Evolutionary conservation across 2,113 vertebrate genomes (phyloP).

Genomic region (Notothenia rossii): DNA sequence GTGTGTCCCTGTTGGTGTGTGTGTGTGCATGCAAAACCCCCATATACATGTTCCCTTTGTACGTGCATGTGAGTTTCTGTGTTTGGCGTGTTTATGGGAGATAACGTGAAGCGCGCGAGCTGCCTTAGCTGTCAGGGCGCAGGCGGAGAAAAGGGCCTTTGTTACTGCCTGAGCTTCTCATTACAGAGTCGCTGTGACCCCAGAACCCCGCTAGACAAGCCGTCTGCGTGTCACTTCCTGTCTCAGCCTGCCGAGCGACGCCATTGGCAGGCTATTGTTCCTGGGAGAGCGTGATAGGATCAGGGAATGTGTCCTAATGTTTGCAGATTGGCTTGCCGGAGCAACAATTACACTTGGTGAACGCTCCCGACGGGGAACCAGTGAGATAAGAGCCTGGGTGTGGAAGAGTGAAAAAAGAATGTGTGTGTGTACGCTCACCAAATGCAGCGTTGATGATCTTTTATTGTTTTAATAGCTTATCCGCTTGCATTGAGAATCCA

Average conservation of each 20-base stretch:
- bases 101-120: constrained; percentile 59
- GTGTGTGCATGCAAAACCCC: constrained; percentile 21
- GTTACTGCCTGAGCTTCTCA: constrained; percentile 66
- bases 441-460: constrained; percentile 62
- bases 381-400: constrained; percentile 76
- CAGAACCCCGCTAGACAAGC: constrained; percentile 72
- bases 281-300: constrained; percentile 75
- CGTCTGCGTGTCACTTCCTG: constrained; percentile 83
- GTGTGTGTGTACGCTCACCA: constrained; percentile 19
- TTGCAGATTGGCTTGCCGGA: constrained; percentile 80
- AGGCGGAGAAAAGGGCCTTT: constrained; percentile 72
- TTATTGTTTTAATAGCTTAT: constrained; percentile 77
- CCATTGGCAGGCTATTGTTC: constrained; percentile 80
- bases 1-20: constrained; percentile 13
- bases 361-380: constrained; percentile 62
- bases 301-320: constrained; percentile 81
- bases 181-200: constrained; percentile 78
- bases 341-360: constrained; percentile 79
- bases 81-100: constrained; percentile 76
- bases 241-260: constrained; percentile 49
- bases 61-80: constrained; percentile 49
- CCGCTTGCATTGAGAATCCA: constrained; percentile 60
- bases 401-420: constrained; percentile 54
- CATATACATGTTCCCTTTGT: constrained; percentile 59
- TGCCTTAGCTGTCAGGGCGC: constrained; percentile 19